Base-by-base conservation (phyloP, 1,140 invertebrate species). In the Proales similis region DNA sequence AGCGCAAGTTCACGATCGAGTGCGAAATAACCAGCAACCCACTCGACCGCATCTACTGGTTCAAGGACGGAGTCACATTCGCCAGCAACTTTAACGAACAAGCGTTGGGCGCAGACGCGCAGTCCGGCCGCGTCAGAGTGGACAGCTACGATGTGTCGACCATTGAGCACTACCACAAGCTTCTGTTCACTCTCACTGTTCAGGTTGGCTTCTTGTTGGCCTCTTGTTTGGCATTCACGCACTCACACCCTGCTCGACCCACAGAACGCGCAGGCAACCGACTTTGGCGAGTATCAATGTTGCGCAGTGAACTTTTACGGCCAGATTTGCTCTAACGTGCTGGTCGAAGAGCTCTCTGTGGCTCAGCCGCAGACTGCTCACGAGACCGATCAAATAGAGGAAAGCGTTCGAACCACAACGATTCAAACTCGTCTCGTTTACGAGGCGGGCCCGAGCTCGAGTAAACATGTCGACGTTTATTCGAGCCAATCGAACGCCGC, bases 281-380 rank as follows among this genome's bases (percentile, higher is more conserved):
- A 42, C 14, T 57, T 38, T 22, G 51, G 51, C 2, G 20, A 57
- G 20, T 57, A 57, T 17, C 20, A 57, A 57, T 57, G 51, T 12
- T 57, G 51, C 32, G 33, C 20, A 9, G 33, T 22, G 3, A 57
- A 57, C 19, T 4, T 19, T 17, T 57, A 42, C 4, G 51, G 51
- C 9, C 36, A 27, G 32, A 27, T 26, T 19, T 57, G 51, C 30
- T 57, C 51, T 20, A 57, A 39, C 32, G 30, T 42, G 12, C 2
- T 57, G 20, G 20, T 57, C 14, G 24, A 39, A 26, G 36, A 42
- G n/a, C n/a, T n/a, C n/a, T n/a, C n/a, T n/a, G n/a, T n/a, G n/a
- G n/a, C n/a, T n/a, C n/a, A n/a, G n/a, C n/a, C n/a, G n/a, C n/a
- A n/a, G n/a, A n/a, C n/a, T n/a, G n/a, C n/a, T n/a, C n/a, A n/a